Conservation (phyloP, 1,140 invertebrate genomes). For the Drosophila watanabei region DNA sequence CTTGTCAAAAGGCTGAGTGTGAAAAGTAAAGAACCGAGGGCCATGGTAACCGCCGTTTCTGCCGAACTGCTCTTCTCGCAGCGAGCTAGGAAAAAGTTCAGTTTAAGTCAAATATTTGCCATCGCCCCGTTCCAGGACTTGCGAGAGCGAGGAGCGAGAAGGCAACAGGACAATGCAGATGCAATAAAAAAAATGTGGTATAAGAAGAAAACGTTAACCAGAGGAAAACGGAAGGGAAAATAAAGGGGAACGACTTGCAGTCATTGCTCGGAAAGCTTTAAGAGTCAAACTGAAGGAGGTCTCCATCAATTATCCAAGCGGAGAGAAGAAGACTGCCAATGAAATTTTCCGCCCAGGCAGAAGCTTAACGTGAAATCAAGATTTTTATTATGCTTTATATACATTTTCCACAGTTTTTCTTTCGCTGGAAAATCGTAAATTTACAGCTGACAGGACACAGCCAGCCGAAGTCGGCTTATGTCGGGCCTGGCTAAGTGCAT, state of each 20-base stretch:
- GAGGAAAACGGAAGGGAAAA: neutral
- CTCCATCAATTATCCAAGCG: slow-evolving; percentile 43
- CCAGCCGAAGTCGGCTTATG: slow-evolving; percentile 45
- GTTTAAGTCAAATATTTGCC: slow-evolving; percentile 58
- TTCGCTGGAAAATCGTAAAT: slow-evolving; percentile 48
- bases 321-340: slow-evolving; percentile 27
- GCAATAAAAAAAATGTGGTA: slow-evolving; percentile 12
- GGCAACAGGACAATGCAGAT: slow-evolving; percentile 25
- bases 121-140: slow-evolving; percentile 9
- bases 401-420: neutral
- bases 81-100: slow-evolving; percentile 39
- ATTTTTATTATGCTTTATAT: slow-evolving; percentile 38
- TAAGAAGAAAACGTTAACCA: slow-evolving; percentile 7
- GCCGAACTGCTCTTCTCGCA: slow-evolving; percentile 17
- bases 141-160: neutral
- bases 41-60: slow-evolving; percentile 3
- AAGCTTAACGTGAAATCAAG: slow-evolving; percentile 41
- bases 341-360: slow-evolving; percentile 21
- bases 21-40: slow-evolving; percentile 42
- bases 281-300: slow-evolving; percentile 14
- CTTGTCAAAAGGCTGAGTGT: slow-evolving; percentile 17
- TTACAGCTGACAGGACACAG: slow-evolving; percentile 53
- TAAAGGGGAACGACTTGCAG: slow-evolving; percentile 33
- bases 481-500: slow-evolving; percentile 68
- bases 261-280: slow-evolving; percentile 24